Conservation (phyloP, 2,113 vertebrate genomes). For the Dendrocopos noguchii region DNA sequence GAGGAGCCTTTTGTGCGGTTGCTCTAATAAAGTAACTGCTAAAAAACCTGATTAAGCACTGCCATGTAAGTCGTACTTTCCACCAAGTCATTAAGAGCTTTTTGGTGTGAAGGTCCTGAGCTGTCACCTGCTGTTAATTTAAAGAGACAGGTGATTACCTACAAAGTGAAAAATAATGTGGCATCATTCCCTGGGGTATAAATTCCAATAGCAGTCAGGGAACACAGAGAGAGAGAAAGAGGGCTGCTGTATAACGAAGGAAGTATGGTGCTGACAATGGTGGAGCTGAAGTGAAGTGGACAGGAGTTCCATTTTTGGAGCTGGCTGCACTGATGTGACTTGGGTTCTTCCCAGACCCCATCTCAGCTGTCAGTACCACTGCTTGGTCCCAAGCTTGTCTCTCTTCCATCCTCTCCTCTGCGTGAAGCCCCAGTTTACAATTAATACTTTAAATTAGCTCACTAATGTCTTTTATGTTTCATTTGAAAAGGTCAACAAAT, state of each 20-base stretch:
- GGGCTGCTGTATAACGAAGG: background rate
- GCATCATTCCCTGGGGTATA: conserved; percentile 33
- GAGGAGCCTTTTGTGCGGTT: background rate
- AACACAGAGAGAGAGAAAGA: background rate
- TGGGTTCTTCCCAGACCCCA: background rate
- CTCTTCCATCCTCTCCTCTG: background rate
- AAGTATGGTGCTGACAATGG: background rate
- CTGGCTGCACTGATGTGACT: background rate
- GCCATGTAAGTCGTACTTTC: background rate
- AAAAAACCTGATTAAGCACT: background rate
- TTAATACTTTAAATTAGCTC: background rate
- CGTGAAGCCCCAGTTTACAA: background rate
- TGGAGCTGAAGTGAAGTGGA: conserved; percentile 6
- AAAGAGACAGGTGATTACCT: conserved; percentile 54
- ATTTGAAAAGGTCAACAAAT: conserved; percentile 15
- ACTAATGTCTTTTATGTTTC: background rate
- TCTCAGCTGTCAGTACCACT: background rate
- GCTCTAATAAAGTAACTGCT: background rate
- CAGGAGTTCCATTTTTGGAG: background rate
- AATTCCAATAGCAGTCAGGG: background rate
- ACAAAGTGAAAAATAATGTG: conserved; percentile 47
- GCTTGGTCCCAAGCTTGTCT: background rate
- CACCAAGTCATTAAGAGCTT: background rate
- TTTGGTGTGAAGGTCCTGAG: background rate
- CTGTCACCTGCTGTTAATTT: conserved; percentile 4